Conservation (phyloP, 1,140 invertebrate species). For the Trinorchestia longiramus region DNA sequence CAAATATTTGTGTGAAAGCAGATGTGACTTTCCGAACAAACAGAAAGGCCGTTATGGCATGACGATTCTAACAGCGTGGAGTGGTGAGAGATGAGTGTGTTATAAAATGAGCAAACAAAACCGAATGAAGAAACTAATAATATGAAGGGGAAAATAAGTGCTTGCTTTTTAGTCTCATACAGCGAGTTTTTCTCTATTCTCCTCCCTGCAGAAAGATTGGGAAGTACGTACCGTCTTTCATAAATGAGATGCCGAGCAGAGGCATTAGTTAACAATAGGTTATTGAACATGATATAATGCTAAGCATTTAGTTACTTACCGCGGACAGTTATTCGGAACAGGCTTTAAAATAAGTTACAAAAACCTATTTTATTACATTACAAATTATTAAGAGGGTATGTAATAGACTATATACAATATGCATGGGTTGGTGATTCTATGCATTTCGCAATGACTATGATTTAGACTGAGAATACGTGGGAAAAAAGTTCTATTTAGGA, state of each 20-base stretch:
- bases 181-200: neutral
- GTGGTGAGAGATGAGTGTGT: neutral
- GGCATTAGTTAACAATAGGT: neutral
- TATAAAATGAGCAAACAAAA: neutral
- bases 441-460: neutral
- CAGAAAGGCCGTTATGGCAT: neutral
- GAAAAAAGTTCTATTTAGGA: too few relatives aligned
- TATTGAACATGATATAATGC: neutral
- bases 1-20: neutral
- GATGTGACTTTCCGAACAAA: neutral
- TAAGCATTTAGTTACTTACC: neutral
- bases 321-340: neutral
- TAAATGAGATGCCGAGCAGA: neutral
- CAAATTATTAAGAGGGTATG: neutral
- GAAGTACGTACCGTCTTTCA: neutral
- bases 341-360: neutral
- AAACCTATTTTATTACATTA: neutral
- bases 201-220: neutral
- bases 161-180: neutral
- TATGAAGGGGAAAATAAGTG: neutral
- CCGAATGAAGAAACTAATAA: neutral
- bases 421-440: neutral
- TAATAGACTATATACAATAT: neutral
- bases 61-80: neutral
- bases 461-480: too few relatives aligned